A percentile compares a stretch with the other conserved stretches of the same genome.
Conservation (phyloP, 2,797 vertebrate species). For the Scyliorhinus canicula region DNA sequence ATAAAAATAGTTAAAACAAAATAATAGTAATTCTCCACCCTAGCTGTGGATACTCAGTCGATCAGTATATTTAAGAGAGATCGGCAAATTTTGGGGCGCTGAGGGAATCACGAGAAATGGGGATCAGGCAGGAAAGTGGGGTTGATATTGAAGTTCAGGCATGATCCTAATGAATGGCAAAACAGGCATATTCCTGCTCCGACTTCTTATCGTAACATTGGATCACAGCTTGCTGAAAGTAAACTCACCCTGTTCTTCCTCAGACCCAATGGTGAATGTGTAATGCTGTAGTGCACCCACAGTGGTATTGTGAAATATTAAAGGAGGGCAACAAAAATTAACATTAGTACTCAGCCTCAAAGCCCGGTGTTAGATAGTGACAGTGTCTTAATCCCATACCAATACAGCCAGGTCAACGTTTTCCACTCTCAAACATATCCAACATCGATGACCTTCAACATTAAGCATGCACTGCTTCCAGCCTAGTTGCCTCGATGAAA, state of each 20-base stretch:
- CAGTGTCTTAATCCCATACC: neutral
- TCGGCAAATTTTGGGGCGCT: neutral
- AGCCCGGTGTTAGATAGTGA: neutral
- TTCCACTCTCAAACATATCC: neutral
- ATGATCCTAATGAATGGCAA: neutral
- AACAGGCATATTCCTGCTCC: neutral
- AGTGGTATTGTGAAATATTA: neutral
- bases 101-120: neutral
- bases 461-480: neutral
- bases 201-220: neutral
- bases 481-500: neutral
- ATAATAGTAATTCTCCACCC: neutral
- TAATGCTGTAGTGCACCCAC: neutral
- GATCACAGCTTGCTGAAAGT: neutral
- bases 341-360: neutral
- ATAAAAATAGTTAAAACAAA: no score
- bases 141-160: neutral
- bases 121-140: neutral
- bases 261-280: neutral
- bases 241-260: neutral
- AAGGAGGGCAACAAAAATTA: neutral
- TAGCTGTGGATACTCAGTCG: neutral
- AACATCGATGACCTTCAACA: no score
- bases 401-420: neutral
- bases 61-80: neutral